phyloP scores from a whole-genome alignment of 2,797 vertebrate species.

The Capromys pilorides region DNA sequence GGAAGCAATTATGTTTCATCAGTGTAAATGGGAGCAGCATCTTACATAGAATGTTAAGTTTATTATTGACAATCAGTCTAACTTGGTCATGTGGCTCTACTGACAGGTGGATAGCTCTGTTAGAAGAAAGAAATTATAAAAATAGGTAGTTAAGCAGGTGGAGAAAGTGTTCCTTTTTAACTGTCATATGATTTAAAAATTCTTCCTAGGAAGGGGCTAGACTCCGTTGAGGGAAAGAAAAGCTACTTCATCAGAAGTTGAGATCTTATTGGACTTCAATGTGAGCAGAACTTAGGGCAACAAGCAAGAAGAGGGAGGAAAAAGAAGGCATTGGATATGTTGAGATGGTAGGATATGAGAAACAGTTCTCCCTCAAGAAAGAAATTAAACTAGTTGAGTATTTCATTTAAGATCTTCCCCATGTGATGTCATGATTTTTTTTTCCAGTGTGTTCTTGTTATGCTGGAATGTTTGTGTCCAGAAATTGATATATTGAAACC shows the following conservation, averaged over 20 bases:
- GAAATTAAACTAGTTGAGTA: not conserved
- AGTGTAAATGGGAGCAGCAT: not conserved
- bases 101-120: not conserved
- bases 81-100: not conserved
- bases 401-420: not conserved
- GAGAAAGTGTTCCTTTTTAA: not conserved
- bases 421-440: not conserved
- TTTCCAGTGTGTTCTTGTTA: not conserved
- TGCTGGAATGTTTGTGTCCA: not conserved
- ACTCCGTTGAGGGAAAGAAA: not conserved
- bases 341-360: not conserved
- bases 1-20: not conserved
- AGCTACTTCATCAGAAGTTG: not conserved
- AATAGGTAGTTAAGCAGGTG: not conserved
- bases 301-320: not conserved
- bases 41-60: not conserved
- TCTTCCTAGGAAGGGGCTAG: not conserved
- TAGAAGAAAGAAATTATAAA: not conserved
- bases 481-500: not conserved
- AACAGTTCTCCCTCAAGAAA: not conserved
- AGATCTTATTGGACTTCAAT: not conserved
- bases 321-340: no score
- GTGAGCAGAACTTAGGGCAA: not conserved
- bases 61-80: not conserved
- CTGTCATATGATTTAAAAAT: not conserved